Conservation (phyloP, 2,113 vertebrate genomes). For the Otis tarda region DNA sequence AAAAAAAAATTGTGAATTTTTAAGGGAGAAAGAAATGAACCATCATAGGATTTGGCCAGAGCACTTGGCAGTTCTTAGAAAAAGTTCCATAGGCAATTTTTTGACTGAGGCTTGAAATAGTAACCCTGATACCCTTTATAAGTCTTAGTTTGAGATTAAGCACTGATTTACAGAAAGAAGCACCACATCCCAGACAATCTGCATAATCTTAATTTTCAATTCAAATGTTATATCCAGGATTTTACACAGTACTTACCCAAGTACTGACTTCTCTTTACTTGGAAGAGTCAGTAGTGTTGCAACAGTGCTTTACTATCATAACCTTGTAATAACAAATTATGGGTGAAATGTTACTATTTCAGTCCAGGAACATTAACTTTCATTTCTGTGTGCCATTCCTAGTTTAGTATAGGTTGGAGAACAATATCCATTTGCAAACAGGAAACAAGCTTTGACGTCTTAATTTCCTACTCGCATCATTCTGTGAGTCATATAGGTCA, state of each 20-base stretch:
- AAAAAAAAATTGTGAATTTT: neutral
- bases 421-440: slow-evolving; percentile 31
- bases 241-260: neutral
- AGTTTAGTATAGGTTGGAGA: neutral
- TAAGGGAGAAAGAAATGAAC: neutral
- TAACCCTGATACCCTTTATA: neutral
- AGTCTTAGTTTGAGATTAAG: neutral
- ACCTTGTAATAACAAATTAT: neutral
- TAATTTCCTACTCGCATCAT: neutral
- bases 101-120: neutral
- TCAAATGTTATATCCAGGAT: neutral
- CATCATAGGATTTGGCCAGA: neutral
- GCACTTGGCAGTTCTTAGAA: neutral
- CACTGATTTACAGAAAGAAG: neutral
- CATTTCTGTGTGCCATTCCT: neutral
- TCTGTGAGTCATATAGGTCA: neutral
- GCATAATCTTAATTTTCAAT: neutral
- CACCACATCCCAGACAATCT: neutral
- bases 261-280: neutral
- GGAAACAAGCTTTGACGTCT: slow-evolving; percentile 34
- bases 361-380: neutral
- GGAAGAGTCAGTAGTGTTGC: neutral
- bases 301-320: neutral
- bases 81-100: neutral
- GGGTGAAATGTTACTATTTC: slow-evolving; percentile 46